phyloP scores from a whole-genome alignment of 2,113 vertebrate species.

The Pelusios castaneus region DNA sequence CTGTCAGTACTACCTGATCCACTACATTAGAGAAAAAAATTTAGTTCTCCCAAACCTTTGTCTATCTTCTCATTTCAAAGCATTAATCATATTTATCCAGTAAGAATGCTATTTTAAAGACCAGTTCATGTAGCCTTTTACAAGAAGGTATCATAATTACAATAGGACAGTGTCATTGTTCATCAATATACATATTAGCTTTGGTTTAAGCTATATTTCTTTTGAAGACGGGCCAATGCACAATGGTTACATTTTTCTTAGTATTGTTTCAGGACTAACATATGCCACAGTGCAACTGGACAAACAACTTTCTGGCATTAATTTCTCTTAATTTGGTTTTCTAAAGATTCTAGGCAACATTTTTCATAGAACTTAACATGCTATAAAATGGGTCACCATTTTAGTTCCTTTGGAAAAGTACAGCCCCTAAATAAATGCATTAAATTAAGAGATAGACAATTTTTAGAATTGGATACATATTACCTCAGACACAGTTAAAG shows the following conservation, averaged over 20 bases:
- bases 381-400: background rate
- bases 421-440: background rate
- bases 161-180: rapidly evolving
- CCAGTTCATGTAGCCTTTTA: background rate
- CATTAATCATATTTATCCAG: background rate
- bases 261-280: background rate
- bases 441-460: rapidly evolving
- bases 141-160: background rate
- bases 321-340: background rate
- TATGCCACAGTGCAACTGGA: background rate
- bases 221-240: background rate
- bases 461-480: background rate
- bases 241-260: background rate
- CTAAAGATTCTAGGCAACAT: background rate
- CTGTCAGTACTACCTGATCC: background rate
- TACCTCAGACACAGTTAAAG: rapidly evolving
- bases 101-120: rapidly evolving
- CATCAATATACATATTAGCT: rapidly evolving
- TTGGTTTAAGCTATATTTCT: background rate
- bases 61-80: background rate
- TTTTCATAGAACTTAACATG: background rate
- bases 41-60: background rate
- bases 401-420: background rate
- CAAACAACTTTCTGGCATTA: background rate
- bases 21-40: background rate